A percentile compares a stretch with the other conserved stretches of the same genome.
phyloP scores from a whole-genome alignment of 2,113 vertebrate genomes.

The Ibidorhyncha struthersii region DNA sequence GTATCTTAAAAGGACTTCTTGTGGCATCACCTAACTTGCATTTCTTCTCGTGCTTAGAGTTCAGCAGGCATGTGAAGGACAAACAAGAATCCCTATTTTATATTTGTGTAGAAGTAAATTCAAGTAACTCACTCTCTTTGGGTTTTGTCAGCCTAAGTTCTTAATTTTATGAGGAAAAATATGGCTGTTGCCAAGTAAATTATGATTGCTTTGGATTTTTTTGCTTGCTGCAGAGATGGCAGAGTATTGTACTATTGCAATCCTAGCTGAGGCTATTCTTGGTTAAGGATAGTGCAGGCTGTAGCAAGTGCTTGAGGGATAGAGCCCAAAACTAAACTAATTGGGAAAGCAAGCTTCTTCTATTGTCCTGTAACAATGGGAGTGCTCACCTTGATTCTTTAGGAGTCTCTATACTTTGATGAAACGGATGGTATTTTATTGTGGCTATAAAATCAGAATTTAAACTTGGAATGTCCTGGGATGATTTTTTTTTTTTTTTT shows the following conservation, averaged over 20 bases:
- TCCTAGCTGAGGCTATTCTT: neutral
- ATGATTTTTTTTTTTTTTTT: neutral
- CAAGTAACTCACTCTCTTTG: neutral
- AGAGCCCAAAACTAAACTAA: neutral
- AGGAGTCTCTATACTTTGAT: neutral
- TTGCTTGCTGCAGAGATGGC: neutral
- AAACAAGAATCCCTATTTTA: neutral
- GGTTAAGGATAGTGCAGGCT: neutral
- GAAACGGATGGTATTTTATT: neutral
- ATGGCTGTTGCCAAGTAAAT: neutral
- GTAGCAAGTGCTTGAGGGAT: neutral
- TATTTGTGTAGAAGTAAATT: neutral
- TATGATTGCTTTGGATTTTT: neutral
- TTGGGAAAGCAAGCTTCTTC: neutral
- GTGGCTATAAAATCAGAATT: neutral
- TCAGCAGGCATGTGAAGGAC: neutral
- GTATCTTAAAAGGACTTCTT: neutral
- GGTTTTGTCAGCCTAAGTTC: neutral
- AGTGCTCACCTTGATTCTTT: neutral
- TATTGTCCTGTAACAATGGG: neutral
- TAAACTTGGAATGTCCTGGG: neutral
- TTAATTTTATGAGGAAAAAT: neutral
- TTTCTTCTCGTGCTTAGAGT: neutral
- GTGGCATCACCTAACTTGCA: neutral
- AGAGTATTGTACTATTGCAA: neutral